Evolutionary conservation across 2,113 vertebrate genomes (phyloP).

Genomic region (Nansenia antarctica): DNA sequence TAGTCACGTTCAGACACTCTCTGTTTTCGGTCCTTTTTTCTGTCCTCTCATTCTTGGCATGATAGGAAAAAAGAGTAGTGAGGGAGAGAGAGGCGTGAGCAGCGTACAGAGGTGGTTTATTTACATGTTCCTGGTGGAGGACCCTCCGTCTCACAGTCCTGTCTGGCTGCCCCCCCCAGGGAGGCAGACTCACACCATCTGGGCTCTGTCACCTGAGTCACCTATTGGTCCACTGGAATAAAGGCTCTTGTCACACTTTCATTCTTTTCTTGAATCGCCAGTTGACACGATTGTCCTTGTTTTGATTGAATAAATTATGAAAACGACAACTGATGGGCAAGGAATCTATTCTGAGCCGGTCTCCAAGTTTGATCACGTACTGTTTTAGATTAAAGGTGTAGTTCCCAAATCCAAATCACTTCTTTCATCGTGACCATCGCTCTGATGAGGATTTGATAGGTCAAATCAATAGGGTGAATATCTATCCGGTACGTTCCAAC

Average conservation of each 20-base stretch:
- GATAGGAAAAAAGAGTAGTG: background rate
- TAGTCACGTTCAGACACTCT: background rate
- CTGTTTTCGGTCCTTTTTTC: background rate
- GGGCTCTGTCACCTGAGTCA: constrained; percentile 38
- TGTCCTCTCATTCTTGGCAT: background rate
- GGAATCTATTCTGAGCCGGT: no score
- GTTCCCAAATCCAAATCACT: no score
- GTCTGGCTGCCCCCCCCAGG: constrained; percentile 12
- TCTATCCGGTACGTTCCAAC: background rate
- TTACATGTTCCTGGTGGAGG: background rate
- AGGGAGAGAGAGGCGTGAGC: background rate
- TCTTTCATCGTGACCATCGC: no score
- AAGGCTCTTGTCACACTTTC: no score
- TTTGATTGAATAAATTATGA: no score
- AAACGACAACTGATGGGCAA: no score
- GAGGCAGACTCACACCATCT: constrained; percentile 46
- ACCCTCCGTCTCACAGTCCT: background rate
- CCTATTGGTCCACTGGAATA: constrained; percentile 35
- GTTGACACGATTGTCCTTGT: no score
- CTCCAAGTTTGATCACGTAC: no score
- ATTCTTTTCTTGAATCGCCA: no score
- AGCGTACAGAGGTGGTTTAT: background rate
- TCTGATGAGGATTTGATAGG: no score
- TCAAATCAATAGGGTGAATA: background rate
- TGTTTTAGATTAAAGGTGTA: no score